Percentiles rank a stretch among this genome's conserved stretches.
Evolutionary conservation across 2,888 invertebrate genomes (phyloP).

Genomic region (Lamellibrachia columna): DNA sequence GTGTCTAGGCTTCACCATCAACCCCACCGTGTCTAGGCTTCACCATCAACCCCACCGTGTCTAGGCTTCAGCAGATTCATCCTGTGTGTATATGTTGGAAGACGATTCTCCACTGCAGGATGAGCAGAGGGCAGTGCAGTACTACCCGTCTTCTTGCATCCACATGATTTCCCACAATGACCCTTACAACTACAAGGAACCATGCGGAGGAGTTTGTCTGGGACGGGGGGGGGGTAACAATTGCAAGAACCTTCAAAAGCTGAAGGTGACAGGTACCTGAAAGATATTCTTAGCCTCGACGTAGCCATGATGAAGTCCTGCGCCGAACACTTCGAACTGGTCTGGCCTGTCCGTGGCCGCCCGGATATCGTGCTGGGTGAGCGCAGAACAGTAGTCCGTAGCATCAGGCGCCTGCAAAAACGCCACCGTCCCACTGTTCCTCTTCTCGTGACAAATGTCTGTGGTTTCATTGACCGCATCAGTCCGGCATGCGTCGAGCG

Average conservation of each 20-base stretch:
- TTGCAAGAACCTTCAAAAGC: not conserved
- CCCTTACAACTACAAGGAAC: too few species aligned
- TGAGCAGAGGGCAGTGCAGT: too few species aligned
- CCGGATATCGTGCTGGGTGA: not conserved
- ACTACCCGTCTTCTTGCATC: too few species aligned
- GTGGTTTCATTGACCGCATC: not conserved
- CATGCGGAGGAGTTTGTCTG: not conserved
- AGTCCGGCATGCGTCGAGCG: not conserved
- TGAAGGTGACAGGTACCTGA: not conserved
- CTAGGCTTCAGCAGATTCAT: too few species aligned
- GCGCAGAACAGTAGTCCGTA: not conserved
- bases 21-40: too few species aligned
- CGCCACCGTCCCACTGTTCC: not conserved
- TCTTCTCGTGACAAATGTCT: not conserved
- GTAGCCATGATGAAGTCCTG: constrained; percentile 55
- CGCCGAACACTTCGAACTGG: constrained; percentile 46
- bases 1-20: too few species aligned
- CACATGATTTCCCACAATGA: too few species aligned
- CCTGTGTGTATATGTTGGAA: too few species aligned
- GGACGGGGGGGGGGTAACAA: not conserved
- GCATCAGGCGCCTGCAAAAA: not conserved
- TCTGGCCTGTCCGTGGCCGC: not conserved
- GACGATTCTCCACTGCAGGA: too few species aligned
- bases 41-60: too few species aligned
- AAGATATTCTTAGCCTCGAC: constrained; percentile 59